Evolutionary conservation across 2,888 invertebrate genomes (phyloP).

Genomic region (Melitaea athalia): DNA sequence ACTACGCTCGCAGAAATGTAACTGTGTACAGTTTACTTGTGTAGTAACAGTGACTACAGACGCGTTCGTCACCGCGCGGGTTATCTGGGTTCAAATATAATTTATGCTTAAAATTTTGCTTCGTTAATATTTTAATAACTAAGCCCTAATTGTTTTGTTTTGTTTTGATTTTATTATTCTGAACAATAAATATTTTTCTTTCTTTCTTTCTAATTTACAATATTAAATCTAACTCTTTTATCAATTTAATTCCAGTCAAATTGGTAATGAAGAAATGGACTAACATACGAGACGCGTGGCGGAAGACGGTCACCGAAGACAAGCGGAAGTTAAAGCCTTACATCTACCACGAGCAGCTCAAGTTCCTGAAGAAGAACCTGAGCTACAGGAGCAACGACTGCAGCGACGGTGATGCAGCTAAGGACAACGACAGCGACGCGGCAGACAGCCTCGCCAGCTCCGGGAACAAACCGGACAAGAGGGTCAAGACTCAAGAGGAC

Average conservation of each 20-base stretch:
- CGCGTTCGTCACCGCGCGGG: too few relatives aligned
- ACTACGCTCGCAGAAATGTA: too few relatives aligned
- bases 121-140: too few relatives aligned
- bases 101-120: too few relatives aligned
- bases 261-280: conserved; percentile 27
- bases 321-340: conserved; percentile 18
- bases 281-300: conserved; percentile 29
- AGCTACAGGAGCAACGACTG: not conserved
- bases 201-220: too few relatives aligned
- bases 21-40: too few relatives aligned
- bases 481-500: not conserved
- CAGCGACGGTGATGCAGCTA: not conserved
- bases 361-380: conserved; percentile 26
- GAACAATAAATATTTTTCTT: too few relatives aligned
- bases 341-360: conserved; percentile 16
- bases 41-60: too few relatives aligned
- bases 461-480: not conserved
- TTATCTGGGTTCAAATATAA: too few relatives aligned
- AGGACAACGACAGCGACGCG: conserved; percentile 1
- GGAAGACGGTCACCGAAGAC: conserved; percentile 10
- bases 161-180: too few relatives aligned
- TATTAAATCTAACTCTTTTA: not conserved
- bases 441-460: not conserved
- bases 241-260: conserved; percentile 14
- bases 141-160: too few relatives aligned